These are phyloP conservation scores for Anguilla rostrata DNA, from an alignment of 2,113 vertebrate species.

Conservation along the genomic window DNA sequence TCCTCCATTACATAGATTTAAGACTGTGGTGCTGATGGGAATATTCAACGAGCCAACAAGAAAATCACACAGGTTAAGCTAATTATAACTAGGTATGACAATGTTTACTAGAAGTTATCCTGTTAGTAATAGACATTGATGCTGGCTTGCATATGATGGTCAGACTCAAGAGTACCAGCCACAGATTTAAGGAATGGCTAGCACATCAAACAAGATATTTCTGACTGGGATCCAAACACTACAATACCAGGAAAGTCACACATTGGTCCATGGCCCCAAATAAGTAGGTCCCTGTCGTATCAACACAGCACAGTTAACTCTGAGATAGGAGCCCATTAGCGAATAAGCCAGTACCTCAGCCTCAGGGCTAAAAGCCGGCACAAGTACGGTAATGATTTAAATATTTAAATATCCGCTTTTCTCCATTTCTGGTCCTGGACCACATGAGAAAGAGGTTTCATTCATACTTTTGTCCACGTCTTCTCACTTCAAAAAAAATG, in stretches of 20 bases:
- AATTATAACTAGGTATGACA: conserved; percentile 12
- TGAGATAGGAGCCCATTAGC: background rate
- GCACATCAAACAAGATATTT: background rate
- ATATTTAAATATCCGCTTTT: background rate
- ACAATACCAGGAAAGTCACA: background rate
- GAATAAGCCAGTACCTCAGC: background rate
- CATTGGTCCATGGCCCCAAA: background rate
- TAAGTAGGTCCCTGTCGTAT: background rate
- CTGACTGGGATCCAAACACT: background rate
- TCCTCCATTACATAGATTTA: background rate
- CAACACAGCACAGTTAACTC: background rate
- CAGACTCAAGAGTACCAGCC: background rate
- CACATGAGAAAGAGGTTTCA: background rate
- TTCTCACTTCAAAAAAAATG: too few relatives aligned
- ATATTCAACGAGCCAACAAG: background rate
- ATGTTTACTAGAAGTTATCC: conserved; percentile 1
- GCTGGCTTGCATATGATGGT: background rate
- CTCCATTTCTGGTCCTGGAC: background rate
- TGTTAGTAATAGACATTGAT: background rate
- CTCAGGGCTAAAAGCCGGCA: background rate
- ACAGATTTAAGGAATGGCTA: background rate
- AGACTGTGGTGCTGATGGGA: conserved; percentile 11
- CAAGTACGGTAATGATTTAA: background rate
- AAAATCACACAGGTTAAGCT: background rate
- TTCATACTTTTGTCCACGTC: too few relatives aligned